A percentile compares a stretch with the other conserved stretches of the same genome.
Conservation (phyloP, 2,888 invertebrate genomes). For the Drosophila ezoana region DNA sequence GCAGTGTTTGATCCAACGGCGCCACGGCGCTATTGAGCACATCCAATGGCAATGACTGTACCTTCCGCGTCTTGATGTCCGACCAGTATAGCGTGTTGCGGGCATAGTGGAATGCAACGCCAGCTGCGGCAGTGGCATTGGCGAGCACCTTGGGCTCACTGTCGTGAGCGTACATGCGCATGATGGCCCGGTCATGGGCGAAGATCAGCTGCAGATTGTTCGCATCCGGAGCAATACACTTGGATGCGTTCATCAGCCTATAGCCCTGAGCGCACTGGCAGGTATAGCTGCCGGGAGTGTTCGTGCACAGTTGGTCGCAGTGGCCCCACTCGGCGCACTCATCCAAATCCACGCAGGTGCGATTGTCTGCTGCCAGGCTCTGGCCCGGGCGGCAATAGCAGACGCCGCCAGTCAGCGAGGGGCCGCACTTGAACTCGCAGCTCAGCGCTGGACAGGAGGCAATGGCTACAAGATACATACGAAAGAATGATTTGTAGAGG, state of each 20-base stretch:
- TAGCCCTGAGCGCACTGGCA: conserved; percentile 95
- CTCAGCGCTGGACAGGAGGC: conserved; percentile 92
- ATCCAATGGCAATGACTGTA: conserved; percentile 86
- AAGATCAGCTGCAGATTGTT: conserved; percentile 88
- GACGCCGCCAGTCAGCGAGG: conserved; percentile 94
- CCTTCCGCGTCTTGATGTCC: conserved; percentile 94
- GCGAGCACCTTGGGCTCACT: conserved; percentile 88
- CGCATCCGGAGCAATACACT: conserved; percentile 88
- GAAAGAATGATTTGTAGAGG: too few species aligned
- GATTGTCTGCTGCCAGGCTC: conserved; percentile 92
- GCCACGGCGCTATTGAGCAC: conserved; percentile 85
- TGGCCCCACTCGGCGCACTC: conserved; percentile 97
- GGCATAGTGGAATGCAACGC: conserved; percentile 93
- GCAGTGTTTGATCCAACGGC: conserved; percentile 88
- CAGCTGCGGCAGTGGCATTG: conserved; percentile 94
- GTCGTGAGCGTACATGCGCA: conserved; percentile 89
- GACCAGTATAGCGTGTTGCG: conserved; percentile 94
- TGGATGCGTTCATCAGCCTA: conserved; percentile 87
- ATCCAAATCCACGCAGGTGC: conserved; percentile 95
- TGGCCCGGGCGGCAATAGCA: conserved; percentile 96
- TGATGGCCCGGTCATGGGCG: conserved; percentile 90
- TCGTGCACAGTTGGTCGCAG: conserved; percentile 97
- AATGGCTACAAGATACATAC: conserved; percentile 87
- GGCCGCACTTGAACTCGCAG: conserved; percentile 96
- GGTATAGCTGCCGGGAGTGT: conserved; percentile 92